These are phyloP conservation scores for Lates calcarifer DNA, from an alignment of 2,113 vertebrate genomes.

Conservation along the genomic window DNA sequence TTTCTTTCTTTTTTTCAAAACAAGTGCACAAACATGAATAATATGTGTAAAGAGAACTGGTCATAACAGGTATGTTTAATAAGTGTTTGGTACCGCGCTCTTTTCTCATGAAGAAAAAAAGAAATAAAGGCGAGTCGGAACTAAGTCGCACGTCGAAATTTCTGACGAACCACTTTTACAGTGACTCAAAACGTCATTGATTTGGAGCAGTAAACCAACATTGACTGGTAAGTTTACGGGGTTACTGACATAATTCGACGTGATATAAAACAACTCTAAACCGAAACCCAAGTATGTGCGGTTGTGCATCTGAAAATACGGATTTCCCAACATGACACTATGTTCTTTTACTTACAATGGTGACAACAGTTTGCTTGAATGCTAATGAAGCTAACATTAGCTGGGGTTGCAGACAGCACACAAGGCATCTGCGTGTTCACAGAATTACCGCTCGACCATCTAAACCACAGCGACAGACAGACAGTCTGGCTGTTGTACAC, in stretches of 20 bases:
- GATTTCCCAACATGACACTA: background rate
- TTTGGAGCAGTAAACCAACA: slow-evolving; percentile 8
- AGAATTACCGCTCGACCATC: background rate
- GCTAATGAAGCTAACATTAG: slow-evolving; percentile 60
- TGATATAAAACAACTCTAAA: accelerated
- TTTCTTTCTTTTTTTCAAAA: no score
- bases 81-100: no score
- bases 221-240: slow-evolving; percentile 51
- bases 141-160: background rate
- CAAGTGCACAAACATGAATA: no score
- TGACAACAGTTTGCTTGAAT: background rate
- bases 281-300: accelerated
- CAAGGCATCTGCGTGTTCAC: background rate
- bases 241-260: background rate
- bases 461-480: background rate
- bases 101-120: background rate
- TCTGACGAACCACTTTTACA: slow-evolving; percentile 29
- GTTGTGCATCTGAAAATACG: background rate
- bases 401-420: background rate
- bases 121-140: slow-evolving; percentile 44
- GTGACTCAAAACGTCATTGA: slow-evolving; percentile 65
- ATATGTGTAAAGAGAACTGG: no score
- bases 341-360: background rate
- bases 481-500: accelerated
- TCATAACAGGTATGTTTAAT: no score